Percentiles rank a stretch among this genome's conserved stretches.
phyloP scores from a whole-genome alignment of 1,140 invertebrate genomes.

The Caenorhabditis inopinata region DNA sequence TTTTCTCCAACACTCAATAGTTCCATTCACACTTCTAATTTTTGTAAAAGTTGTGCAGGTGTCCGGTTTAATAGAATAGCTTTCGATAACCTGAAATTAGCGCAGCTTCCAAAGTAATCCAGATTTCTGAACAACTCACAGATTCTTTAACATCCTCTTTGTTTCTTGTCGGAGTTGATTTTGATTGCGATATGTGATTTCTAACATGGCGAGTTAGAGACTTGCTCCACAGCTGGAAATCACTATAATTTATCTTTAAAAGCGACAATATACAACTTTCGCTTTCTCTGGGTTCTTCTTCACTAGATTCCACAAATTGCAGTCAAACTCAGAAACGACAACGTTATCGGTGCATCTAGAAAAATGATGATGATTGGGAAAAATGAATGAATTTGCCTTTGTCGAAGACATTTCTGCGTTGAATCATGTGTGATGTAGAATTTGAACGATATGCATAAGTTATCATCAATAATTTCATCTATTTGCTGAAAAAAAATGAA shows the following conservation, averaged over 20 bases:
- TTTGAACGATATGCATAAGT: neutral
- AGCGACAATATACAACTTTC: neutral
- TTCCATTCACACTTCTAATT: neutral
- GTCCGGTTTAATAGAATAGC: neutral
- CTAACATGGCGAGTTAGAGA: neutral
- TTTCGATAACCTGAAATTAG: neutral
- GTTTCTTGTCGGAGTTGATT: neutral
- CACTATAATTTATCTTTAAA: neutral
- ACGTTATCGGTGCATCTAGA: neutral
- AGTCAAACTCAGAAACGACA: neutral
- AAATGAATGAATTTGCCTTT: neutral
- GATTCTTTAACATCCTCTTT: neutral
- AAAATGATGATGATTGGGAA: neutral
- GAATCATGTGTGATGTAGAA: conserved; percentile 22
- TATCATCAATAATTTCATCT: neutral
- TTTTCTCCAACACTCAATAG: conserved; percentile 1
- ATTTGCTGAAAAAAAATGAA: neutral
- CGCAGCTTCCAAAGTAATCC: no score
- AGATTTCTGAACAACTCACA: neutral
- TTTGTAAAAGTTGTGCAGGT: neutral
- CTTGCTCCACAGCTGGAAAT: neutral
- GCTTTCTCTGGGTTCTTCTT: conserved; percentile 6
- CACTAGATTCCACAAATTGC: neutral
- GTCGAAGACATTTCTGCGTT: neutral
- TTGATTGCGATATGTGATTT: neutral